Conservation (phyloP, 1,140 invertebrate species). For the Acromyrmex charruanus region DNA sequence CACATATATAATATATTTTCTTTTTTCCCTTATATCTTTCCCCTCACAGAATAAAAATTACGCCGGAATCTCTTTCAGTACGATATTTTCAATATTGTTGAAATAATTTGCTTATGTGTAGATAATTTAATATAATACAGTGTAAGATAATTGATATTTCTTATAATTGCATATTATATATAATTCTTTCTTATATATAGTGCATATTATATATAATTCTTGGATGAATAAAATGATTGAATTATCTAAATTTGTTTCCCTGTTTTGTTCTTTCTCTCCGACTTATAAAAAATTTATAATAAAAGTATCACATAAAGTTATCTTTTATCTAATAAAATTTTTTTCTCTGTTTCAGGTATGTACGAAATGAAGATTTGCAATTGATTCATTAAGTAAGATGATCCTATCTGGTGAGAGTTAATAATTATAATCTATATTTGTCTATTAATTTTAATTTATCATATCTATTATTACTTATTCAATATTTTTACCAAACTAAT, state of each 20-base stretch:
- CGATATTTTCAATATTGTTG: not conserved
- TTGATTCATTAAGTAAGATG: not conserved
- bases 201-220: not conserved
- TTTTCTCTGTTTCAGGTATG: constrained; percentile 32
- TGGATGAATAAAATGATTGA: not conserved
- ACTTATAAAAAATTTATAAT: not conserved
- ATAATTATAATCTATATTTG: not conserved
- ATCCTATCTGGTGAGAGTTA: constrained; percentile 13
- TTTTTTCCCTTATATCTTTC: not conserved
- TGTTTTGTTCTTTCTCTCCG: not conserved
- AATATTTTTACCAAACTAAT: not conserved
- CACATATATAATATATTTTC: not conserved
- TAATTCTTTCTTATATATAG: constrained; percentile 8
- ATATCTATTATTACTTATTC: not conserved
- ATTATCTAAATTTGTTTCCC: not conserved
- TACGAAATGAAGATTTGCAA: not conserved
- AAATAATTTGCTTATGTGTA: not conserved
- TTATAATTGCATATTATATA: not conserved
- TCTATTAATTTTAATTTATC: not conserved
- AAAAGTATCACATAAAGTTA: not conserved
- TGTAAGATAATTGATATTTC: not conserved
- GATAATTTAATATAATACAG: not conserved
- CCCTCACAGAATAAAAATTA: not conserved
- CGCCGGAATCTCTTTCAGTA: not conserved
- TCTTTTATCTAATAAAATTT: not conserved